Base-by-base conservation (phyloP, 2,888 invertebrate genomes). In the Venusia cambrica region DNA sequence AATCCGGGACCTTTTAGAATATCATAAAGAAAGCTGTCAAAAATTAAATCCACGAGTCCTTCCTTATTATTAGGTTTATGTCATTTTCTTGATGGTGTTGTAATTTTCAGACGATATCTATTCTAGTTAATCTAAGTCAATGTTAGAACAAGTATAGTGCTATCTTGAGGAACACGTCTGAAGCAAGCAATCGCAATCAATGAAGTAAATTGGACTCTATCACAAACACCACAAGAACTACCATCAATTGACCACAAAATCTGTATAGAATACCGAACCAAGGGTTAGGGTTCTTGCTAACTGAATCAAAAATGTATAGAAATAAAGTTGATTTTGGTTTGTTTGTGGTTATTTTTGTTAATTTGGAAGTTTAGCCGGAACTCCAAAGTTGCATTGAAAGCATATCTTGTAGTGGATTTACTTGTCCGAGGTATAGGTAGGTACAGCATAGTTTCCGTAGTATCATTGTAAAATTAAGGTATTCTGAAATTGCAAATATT, bases 81-180 rank as follows among this genome's bases (percentile, higher is more conserved):
- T n/a, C n/a, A n/a, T n/a, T n/a, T n/a, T n/a, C n/a, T n/a, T n/a
- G n/a, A n/a, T n/a, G n/a, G n/a, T n/a, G n/a, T n/a, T n/a, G n/a
- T n/a, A n/a, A n/a, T n/a, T n/a, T n/a, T n/a, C n/a, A n/a, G n/a
- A n/a, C n/a, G n/a, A n/a, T 15, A n/a, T 9, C 28, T 7, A 22
- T 28, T 40, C 28, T 4, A 28, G 26, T 15, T 3, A 19, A n/a
- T 20, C 7, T 27, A 21, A 4, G 19, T 28, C 31, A 1, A 16
- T 3, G 18, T 13, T 3, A 5, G 3, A 9, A 19, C 15, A 40
- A 40, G 21, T 30, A 35, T 13, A 30, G 39, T 35, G 30, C 39
- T 35, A 31, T 40, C 40, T 40, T 40, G 40, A 35, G 27, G 22
- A 40, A 28, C 31, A 40, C 19, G 30, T 35, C 40, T 19, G 21